phyloP scores from a whole-genome alignment of 2,888 invertebrate species.

The Operophtera brumata region DNA sequence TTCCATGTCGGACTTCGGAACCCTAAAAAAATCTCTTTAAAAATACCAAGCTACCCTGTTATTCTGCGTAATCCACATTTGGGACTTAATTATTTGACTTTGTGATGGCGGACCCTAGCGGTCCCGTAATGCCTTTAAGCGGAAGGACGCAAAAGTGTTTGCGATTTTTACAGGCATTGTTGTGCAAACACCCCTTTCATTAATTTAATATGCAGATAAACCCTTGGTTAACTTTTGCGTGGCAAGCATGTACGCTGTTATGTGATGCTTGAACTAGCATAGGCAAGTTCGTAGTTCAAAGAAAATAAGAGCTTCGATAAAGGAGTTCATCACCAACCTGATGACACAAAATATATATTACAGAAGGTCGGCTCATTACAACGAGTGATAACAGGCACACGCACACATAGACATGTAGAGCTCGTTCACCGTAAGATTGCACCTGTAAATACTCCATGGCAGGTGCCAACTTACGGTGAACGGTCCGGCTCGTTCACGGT shows the following conservation, averaged over 20 bases:
- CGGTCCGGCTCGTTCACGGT: no score
- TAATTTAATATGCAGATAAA: slow-evolving; percentile 18
- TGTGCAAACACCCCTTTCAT: slow-evolving; percentile 26
- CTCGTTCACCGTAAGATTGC: no score
- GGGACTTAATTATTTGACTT: slow-evolving; percentile 35
- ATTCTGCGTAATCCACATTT: slow-evolving; percentile 20
- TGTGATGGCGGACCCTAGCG: slow-evolving; percentile 29
- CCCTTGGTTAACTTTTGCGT: neutral
- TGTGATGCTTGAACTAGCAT: no score
- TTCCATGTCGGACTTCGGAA: no score
- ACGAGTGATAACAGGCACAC: no score
- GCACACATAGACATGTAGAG: no score
- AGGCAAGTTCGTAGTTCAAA: no score
- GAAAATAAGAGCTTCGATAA: neutral
- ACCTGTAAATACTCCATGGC: no score
- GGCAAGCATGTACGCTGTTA: neutral
- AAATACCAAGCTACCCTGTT: slow-evolving; percentile 6
- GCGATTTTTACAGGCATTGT: slow-evolving; percentile 25
- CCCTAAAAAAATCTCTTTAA: neutral
- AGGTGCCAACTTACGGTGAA: no score
- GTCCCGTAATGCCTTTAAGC: slow-evolving; percentile 27
- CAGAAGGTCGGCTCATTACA: no score
- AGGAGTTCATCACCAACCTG: no score
- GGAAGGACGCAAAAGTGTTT: slow-evolving; percentile 26
- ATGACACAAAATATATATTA: no score